phyloP scores from a whole-genome alignment of 2,113 vertebrate genomes.

The Malurus cyaneus region DNA sequence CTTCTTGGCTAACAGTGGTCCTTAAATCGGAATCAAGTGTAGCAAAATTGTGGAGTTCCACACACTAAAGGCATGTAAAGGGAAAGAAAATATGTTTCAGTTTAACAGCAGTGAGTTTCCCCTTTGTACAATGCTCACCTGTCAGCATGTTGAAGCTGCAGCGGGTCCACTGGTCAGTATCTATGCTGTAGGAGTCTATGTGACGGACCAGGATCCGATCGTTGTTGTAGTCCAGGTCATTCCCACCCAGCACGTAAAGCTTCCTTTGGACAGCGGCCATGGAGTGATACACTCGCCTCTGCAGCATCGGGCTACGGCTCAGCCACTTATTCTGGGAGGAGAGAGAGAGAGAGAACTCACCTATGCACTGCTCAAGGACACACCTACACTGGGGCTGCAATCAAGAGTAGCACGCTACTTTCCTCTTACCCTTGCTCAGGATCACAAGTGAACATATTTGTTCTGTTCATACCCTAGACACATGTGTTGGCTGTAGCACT shows the following conservation, averaged over 20 bases:
- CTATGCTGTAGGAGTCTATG: constrained; percentile 93
- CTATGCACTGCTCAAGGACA: not conserved
- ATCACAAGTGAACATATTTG: not conserved
- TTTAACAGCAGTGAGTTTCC: fast-evolving
- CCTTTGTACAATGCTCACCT: constrained; percentile 68
- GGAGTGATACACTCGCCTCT: constrained; percentile 95
- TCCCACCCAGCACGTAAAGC: constrained; percentile 93
- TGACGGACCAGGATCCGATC: constrained; percentile 94
- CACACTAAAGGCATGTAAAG: not conserved
- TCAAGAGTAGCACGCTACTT: not conserved
- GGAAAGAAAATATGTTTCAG: not conserved
- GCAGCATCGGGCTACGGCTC: constrained; percentile 90
- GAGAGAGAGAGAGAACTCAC: not conserved
- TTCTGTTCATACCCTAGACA: not conserved
- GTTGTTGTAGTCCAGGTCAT: constrained; percentile 96
- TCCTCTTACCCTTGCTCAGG: not conserved
- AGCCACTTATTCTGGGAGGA: constrained; percentile 90
- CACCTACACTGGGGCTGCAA: fast-evolving
- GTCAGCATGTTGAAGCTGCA: constrained; percentile 93
- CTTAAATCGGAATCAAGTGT: not conserved
- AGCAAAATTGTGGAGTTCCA: not conserved
- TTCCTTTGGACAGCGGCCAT: constrained; percentile 93
- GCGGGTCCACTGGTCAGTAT: constrained; percentile 92
- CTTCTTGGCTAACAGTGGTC: not conserved
- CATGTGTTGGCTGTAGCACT: not conserved